These are phyloP conservation scores for Rhogogaster chlorosoma DNA, from an alignment of 2,888 invertebrate species.

Conservation along the genomic window DNA sequence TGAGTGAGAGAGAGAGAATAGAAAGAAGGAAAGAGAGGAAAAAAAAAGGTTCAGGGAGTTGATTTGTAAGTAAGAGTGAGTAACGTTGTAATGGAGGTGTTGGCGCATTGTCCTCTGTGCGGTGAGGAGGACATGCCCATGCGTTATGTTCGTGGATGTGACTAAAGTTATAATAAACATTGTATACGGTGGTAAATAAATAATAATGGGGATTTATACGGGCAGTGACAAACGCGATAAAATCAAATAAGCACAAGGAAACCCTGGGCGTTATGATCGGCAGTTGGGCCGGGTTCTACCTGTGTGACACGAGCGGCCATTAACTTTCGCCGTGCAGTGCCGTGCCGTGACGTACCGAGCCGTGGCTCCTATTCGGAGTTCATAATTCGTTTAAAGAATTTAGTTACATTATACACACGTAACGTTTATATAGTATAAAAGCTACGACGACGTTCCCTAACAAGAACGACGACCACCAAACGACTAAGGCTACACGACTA, in stretches of 20 bases:
- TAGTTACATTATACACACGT: conserved; percentile 17
- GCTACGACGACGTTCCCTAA: conserved; percentile 7
- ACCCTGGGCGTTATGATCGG: conserved; percentile 24
- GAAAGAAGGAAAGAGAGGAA: conserved; percentile 26
- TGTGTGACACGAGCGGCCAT: conserved; percentile 51
- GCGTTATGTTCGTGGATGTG: conserved; percentile 50
- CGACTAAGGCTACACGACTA: conserved; percentile 3
- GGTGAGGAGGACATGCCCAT: conserved; percentile 50
- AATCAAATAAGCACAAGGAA: conserved; percentile 5
- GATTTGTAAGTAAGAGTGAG: conserved; percentile 35
- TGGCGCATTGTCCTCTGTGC: conserved; percentile 52
- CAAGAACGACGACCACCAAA: conserved; percentile 4
- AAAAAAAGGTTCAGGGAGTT: conserved; percentile 21
- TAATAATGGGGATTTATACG: conserved; percentile 42
- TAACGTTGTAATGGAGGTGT: conserved; percentile 52
- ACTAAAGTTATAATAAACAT: conserved; percentile 16
- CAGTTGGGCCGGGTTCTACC: conserved; percentile 41
- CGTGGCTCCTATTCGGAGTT: conserved; percentile 4
- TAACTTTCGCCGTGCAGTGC: conserved; percentile 48
- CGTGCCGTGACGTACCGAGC: conserved; percentile 35
- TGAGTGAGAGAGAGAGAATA: conserved; percentile 42
- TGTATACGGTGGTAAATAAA: conserved; percentile 25
- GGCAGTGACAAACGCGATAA: conserved; percentile 22
- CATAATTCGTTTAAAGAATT: conserved; percentile 22
- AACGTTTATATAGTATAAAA: conserved; percentile 11